These are phyloP conservation scores for Habrosyne pyritoides DNA, from an alignment of 2,888 invertebrate species.

Conservation along the genomic window DNA sequence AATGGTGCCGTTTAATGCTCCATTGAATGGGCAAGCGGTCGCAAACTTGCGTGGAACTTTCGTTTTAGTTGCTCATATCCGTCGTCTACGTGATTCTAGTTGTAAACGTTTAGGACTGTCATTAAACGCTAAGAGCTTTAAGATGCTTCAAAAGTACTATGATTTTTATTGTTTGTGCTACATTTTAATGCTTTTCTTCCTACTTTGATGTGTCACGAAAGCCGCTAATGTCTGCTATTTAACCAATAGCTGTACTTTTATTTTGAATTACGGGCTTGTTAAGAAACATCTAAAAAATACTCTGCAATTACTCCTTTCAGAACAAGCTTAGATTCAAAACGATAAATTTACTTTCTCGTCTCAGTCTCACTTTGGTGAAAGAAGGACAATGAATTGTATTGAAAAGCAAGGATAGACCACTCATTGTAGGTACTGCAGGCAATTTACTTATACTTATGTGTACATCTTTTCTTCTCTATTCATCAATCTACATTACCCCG, in stretches of 20 bases:
- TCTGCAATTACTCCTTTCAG: too few species aligned
- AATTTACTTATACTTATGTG: neutral
- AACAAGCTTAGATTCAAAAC: too few species aligned
- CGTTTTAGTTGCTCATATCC: constrained; percentile 34
- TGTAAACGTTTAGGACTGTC: constrained; percentile 2
- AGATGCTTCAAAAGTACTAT: neutral
- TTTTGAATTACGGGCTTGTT: too few species aligned
- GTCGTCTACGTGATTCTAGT: constrained; percentile 5
- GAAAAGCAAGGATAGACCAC: too few species aligned
- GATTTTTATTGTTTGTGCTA: neutral
- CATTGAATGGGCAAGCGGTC: constrained; percentile 56
- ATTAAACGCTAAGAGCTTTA: neutral
- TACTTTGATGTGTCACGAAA: neutral
- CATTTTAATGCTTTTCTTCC: neutral
- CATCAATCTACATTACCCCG: neutral
- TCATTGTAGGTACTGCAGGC: too few species aligned
- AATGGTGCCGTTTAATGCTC: constrained; percentile 68
- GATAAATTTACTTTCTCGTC: too few species aligned
- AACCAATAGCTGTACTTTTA: neutral
- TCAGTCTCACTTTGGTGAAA: too few species aligned
- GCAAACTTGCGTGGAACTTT: constrained; percentile 51
- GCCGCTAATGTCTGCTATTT: neutral
- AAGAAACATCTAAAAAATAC: too few species aligned
- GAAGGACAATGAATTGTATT: too few species aligned
- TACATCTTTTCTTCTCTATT: neutral